Conservation (phyloP, 2,113 vertebrate genomes). For the Chitala chitala region DNA sequence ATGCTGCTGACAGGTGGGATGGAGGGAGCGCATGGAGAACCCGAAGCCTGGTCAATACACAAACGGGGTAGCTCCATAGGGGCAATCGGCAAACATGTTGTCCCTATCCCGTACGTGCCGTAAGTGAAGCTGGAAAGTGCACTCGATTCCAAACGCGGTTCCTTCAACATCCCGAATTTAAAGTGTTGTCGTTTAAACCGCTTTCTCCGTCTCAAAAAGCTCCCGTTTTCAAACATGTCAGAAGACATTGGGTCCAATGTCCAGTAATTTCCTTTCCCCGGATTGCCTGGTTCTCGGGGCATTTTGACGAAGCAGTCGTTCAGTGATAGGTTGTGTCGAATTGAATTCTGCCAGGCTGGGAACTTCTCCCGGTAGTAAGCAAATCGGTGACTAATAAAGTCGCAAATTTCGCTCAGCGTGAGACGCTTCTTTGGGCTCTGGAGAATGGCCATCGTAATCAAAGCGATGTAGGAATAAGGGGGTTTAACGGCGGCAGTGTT, state of each 20-base stretch:
- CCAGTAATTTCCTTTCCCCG: slow-evolving; percentile 71
- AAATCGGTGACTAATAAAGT: slow-evolving; percentile 62
- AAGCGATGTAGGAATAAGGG: slow-evolving; percentile 69
- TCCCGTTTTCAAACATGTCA: slow-evolving; percentile 69
- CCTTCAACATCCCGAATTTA: slow-evolving; percentile 35
- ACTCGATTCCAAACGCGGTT: slow-evolving; percentile 35
- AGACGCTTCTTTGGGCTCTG: slow-evolving; percentile 66
- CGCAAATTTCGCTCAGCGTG: slow-evolving; percentile 67
- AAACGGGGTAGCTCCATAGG: slow-evolving; percentile 36
- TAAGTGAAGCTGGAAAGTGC: slow-evolving; percentile 34
- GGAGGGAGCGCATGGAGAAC: slow-evolving; percentile 12
- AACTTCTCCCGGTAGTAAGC: slow-evolving; percentile 63
- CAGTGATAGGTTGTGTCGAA: slow-evolving; percentile 67
- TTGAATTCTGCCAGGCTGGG: slow-evolving; percentile 69
- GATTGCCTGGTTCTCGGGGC: slow-evolving; percentile 63
- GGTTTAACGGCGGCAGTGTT: slow-evolving; percentile 52
- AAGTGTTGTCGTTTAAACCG: slow-evolving; percentile 61
- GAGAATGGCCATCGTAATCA: slow-evolving; percentile 72
- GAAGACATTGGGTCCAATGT: slow-evolving; percentile 68
- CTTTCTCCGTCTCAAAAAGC: slow-evolving; percentile 64
- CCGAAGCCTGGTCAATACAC: slow-evolving; percentile 18
- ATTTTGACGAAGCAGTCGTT: slow-evolving; percentile 70
- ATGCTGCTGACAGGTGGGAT: slow-evolving; percentile 44
- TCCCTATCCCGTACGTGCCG: slow-evolving; percentile 37
- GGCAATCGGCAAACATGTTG: slow-evolving; percentile 33